Base-by-base conservation (phyloP, 2,113 vertebrate genomes). In the Dipodomys stephensi region DNA sequence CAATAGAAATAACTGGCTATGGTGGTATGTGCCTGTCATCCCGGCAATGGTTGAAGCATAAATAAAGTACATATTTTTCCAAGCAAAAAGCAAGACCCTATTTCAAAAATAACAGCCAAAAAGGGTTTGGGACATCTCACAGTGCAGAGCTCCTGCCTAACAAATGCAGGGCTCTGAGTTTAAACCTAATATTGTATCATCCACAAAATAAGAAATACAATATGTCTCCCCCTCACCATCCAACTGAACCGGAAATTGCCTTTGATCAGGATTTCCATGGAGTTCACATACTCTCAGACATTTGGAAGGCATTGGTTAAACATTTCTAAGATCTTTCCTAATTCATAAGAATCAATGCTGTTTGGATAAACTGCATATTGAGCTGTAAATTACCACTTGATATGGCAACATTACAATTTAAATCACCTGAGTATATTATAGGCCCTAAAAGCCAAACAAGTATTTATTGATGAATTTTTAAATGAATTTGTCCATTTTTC, bases 381-480 rank as follows among this genome's bases (percentile, higher is more conserved):
- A 93, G 30, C 86, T 86, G 80, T 77, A 90, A 96, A 90, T 73
- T 49, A 72, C 18, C n/a, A 78, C 39, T 85, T 93, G 18, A 27
- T 72, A 46, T 28, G 49, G 32, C 49, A 25, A 82, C 53, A 72
- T 79, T 46, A 76, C 91, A 69, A n/a, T 83, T 88, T 68, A 83
- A 89, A 86, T 67, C 53, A 46, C n/a, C 77, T 28, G 4, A 73
- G 12, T 73, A 25, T 93, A 27, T 79, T 83, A 25, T 62, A 71
- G 53, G 9, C 83, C 57, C 30, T 49, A 32, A 76, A 83, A 83
- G 6, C 46, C 65, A 86, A 83, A 69, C 12, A 80, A 83, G 28
- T 79, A 72, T 93, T 81, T 92, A 3, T 95, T 84, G 49, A 23
- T 74, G n/a, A 44, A 32, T 88, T 92, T 95, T 83, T n/a, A 86